A percentile compares a stretch with the other conserved stretches of the same genome.
These are phyloP conservation scores for Lepidurus apus DNA, from an alignment of 1,140 invertebrate genomes.

Conservation along the genomic window DNA sequence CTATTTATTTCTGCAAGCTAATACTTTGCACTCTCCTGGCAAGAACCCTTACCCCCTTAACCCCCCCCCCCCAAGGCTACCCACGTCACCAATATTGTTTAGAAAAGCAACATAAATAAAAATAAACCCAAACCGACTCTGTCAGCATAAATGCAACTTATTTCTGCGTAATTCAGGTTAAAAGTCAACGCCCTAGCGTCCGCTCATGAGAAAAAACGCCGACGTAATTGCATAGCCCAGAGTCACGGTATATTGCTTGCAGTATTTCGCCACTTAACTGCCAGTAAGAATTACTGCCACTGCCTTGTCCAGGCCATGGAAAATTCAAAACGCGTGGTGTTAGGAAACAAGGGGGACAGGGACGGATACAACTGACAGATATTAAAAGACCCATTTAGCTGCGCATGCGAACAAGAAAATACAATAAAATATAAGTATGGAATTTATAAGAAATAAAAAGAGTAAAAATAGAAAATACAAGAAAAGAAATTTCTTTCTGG, in stretches of 20 bases:
- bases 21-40: too few species aligned
- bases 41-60: too few species aligned
- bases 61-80: too few species aligned
- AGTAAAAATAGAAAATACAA: neutral
- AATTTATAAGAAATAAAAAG: neutral
- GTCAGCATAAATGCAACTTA: neutral
- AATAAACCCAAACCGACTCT: too few species aligned
- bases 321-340: neutral
- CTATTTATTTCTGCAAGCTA: too few species aligned
- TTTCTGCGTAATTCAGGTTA: neutral
- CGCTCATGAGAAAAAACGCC: neutral
- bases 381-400: neutral
- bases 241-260: neutral
- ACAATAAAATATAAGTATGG: too few species aligned
- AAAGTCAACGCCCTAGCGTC: neutral
- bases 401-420: neutral
- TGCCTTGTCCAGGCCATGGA: neutral
- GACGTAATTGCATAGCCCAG: neutral
- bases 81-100: too few species aligned
- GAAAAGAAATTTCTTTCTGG: neutral
- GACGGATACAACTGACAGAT: neutral
- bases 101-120: too few species aligned
- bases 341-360: neutral
- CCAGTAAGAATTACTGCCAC: constrained; percentile 3
- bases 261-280: neutral